Percentiles rank a stretch among this genome's conserved stretches.
phyloP scores from a whole-genome alignment of 2,888 invertebrate genomes.

The Leptogaster cylindrica region DNA sequence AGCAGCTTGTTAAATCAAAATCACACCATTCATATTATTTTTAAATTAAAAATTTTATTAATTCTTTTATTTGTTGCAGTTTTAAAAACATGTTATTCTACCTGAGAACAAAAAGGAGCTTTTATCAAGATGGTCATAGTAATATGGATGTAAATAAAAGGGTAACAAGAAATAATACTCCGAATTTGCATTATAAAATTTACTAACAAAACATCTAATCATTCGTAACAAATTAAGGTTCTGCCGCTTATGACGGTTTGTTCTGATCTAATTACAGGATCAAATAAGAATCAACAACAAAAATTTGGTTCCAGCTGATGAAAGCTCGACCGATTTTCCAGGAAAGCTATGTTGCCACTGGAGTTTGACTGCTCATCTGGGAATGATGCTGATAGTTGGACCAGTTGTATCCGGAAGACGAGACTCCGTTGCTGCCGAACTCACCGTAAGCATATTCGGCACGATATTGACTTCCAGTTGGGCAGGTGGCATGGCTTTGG shows the following conservation, averaged over 20 bases:
- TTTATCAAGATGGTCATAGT: not conserved
- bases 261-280: too few species aligned
- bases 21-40: too few species aligned
- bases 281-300: constrained; percentile 17
- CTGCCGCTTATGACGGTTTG: too few species aligned
- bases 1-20: too few species aligned
- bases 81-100: too few species aligned
- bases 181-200: constrained; percentile 30
- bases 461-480: constrained; percentile 32
- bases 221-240: constrained; percentile 9
- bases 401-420: constrained; percentile 39
- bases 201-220: constrained; percentile 31
- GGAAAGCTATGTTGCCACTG: constrained; percentile 42
- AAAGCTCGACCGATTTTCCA: not conserved
- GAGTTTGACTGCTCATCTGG: constrained; percentile 44
- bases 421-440: constrained; percentile 45
- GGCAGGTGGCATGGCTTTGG: not conserved
- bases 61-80: too few species aligned
- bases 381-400: constrained; percentile 31
- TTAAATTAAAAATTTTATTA: too few species aligned
- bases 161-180: too few species aligned
- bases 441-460: constrained; percentile 48
- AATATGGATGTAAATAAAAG: too few species aligned
- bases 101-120: not conserved
- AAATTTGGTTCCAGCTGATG: not conserved